Evolutionary conservation across 2,888 invertebrate species (phyloP).

Genomic region (Argyresthia goedartella): DNA sequence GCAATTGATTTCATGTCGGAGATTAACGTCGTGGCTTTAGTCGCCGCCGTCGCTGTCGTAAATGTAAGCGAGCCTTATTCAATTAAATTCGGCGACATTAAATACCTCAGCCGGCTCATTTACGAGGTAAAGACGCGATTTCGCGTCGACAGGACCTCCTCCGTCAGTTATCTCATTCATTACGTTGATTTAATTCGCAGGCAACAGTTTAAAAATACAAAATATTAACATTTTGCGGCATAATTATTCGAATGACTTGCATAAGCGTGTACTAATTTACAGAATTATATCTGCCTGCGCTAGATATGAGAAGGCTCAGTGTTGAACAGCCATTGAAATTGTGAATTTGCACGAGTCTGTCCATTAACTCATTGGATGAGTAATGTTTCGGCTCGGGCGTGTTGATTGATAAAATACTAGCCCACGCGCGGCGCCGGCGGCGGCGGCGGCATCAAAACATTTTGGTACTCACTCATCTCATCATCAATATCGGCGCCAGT

Average conservation of each 20-base stretch:
- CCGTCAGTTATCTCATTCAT: slow-evolving; percentile 24
- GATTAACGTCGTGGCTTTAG: slow-evolving; percentile 60
- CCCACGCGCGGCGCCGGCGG: slow-evolving; percentile 10
- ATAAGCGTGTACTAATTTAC: neutral
- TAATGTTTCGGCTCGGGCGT: slow-evolving; percentile 12
- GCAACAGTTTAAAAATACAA: too few relatives aligned
- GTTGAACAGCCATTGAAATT: slow-evolving; percentile 13
- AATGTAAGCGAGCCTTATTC: slow-evolving; percentile 67
- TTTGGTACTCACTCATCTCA: slow-evolving; percentile 9
- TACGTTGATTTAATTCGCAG: slow-evolving; percentile 17
- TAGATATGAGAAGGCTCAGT: neutral
- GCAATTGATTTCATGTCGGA: slow-evolving; percentile 60
- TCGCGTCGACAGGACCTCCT: slow-evolving; percentile 27
- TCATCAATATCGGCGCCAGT: neutral
- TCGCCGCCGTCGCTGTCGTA: slow-evolving; percentile 31
- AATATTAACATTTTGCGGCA: neutral
- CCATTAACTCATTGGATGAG: slow-evolving; percentile 16
- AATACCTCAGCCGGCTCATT: slow-evolving; percentile 59
- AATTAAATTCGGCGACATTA: slow-evolving; percentile 65
- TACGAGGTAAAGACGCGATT: slow-evolving; percentile 28
- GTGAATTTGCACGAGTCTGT: slow-evolving; percentile 10
- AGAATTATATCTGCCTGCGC: neutral
- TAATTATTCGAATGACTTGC: neutral
- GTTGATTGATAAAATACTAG: slow-evolving; percentile 20
- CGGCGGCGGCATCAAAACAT: slow-evolving; percentile 13